Conservation (phyloP, 2,113 vertebrate species). For the Thunnus thynnus region DNA sequence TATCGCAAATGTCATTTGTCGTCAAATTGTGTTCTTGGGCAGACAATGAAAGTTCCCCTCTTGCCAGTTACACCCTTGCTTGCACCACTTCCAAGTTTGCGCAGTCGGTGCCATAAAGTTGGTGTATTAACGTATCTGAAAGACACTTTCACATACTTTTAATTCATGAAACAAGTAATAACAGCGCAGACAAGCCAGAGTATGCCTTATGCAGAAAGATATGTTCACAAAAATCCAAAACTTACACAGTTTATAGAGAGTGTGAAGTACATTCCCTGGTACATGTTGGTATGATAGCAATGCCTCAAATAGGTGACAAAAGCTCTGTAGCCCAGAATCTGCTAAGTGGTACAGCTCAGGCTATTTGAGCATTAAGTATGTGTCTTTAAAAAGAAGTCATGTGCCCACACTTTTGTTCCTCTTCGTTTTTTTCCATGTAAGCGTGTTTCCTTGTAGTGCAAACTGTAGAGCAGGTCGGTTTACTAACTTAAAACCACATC, state of each 20-base stretch:
- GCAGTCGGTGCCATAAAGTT: conserved; percentile 12
- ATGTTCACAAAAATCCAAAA: not conserved
- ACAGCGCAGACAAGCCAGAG: too few relatives aligned
- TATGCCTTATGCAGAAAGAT: too few relatives aligned
- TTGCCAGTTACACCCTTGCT: conserved; percentile 69
- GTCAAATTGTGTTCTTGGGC: conserved; percentile 19
- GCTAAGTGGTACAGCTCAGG: not conserved
- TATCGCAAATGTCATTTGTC: not conserved
- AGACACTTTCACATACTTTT: not conserved
- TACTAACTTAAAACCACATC: not conserved
- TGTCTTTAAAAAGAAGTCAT: not conserved
- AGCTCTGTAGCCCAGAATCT: not conserved
- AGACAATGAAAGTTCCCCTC: conserved; percentile 65
- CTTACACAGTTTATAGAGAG: too few relatives aligned
- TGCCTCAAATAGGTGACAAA: conserved; percentile 35
- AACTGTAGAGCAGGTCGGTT: conserved; percentile 8
- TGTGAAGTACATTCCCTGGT: not conserved
- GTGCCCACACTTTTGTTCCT: conserved; percentile 26
- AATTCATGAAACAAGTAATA: too few relatives aligned
- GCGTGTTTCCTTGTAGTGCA: not conserved
- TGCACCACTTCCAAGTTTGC: conserved; percentile 49
- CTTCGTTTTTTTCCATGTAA: not conserved
- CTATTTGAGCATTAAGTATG: not conserved
- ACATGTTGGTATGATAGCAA: conserved; percentile 46
- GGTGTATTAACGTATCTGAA: not conserved